Conservation (phyloP, 2,888 invertebrate genomes). For the Tachina fera region DNA sequence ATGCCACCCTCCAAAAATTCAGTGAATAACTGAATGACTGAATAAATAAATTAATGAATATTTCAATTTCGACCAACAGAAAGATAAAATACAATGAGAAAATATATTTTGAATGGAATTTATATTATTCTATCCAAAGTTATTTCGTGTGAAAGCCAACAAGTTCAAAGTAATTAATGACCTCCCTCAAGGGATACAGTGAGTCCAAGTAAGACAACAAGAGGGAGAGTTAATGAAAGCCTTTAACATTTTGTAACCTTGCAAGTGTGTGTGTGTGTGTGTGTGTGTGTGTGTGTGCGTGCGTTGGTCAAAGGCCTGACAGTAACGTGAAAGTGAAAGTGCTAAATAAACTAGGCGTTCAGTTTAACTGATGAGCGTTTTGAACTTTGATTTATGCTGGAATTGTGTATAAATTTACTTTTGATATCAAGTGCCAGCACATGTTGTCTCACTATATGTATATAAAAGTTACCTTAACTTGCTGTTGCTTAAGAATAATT, state of each 20-base stretch:
- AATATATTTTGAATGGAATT: slow-evolving; percentile 29
- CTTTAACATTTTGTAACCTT: slow-evolving; percentile 44
- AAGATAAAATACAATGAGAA: slow-evolving; percentile 23
- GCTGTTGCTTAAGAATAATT: background rate
- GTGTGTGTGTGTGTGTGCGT: background rate
- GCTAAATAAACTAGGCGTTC: slow-evolving; percentile 47
- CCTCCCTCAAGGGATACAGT: slow-evolving; percentile 72
- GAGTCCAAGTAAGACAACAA: background rate
- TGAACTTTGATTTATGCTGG: slow-evolving; percentile 74
- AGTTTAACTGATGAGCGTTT: slow-evolving; percentile 73
- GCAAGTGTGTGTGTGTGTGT: background rate
- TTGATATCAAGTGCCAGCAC: slow-evolving; percentile 15
- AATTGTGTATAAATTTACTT: background rate
- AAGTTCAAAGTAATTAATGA: slow-evolving; percentile 82
- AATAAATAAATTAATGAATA: slow-evolving; percentile 37
- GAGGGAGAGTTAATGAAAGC: slow-evolving; percentile 80
- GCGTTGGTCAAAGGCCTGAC: slow-evolving; percentile 29
- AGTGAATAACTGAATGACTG: slow-evolving; percentile 5
- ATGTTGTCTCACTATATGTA: slow-evolving; percentile 32
- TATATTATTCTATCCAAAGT: slow-evolving; percentile 56
- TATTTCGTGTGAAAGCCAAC: slow-evolving; percentile 54
- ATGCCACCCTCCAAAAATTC: slow-evolving; percentile 51
- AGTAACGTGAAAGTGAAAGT: slow-evolving; percentile 32
- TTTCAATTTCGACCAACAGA: slow-evolving; percentile 44
- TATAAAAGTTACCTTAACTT: background rate